Conservation (phyloP, 2,113 vertebrate species). For the Crotalus horridus region DNA sequence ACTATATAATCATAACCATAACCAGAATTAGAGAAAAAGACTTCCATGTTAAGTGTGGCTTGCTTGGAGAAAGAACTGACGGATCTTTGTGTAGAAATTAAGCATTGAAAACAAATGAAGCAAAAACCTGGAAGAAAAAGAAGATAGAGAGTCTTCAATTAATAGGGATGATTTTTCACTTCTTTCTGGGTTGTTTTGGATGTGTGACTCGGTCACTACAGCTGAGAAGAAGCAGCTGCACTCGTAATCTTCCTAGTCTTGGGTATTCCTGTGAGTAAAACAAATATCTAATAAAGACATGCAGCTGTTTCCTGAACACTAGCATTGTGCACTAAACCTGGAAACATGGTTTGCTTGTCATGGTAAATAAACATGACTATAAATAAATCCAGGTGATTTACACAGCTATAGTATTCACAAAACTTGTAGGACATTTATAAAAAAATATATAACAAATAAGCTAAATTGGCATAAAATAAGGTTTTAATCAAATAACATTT, state of each 20-base stretch:
- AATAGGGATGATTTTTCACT: conserved; percentile 2
- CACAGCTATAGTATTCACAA: conserved; percentile 6
- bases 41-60: not conserved
- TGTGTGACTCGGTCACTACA: not conserved
- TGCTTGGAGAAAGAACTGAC: conserved; percentile 22
- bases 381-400: conserved; percentile 30
- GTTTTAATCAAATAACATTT: conserved; percentile 2
- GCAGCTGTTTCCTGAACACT: conserved; percentile 34
- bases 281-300: conserved; percentile 35
- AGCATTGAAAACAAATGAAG: not conserved
- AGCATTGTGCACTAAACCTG: conserved; percentile 23
- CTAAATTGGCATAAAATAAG: not conserved
- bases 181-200: not conserved
- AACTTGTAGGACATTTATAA: conserved; percentile 19
- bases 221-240: conserved; percentile 21
- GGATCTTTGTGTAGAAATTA: conserved; percentile 14
- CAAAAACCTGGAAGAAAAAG: rapidly evolving
- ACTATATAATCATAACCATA: not conserved
- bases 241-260: conserved; percentile 13
- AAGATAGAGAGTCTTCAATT: not conserved
- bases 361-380: conserved; percentile 22
- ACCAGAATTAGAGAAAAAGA: not conserved
- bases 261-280: conserved; percentile 24
- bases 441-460: not conserved
- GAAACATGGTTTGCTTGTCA: not conserved